phyloP scores from a whole-genome alignment of 2,113 vertebrate species.

The Pelecanoides urinatrix region DNA sequence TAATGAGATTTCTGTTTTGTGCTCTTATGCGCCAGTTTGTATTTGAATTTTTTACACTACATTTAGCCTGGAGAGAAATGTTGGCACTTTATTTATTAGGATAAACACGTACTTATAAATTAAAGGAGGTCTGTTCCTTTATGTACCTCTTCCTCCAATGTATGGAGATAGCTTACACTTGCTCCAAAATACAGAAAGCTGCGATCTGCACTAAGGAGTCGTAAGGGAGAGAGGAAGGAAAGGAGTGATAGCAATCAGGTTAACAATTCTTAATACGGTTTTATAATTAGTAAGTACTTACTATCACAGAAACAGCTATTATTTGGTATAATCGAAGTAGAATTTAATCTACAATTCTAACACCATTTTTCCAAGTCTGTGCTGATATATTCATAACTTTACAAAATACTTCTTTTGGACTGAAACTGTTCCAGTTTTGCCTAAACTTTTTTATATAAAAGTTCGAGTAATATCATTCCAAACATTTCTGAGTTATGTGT shows the following conservation, averaged over 20 bases:
- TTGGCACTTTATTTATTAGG: not conserved
- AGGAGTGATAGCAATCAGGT: not conserved
- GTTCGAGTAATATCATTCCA: not conserved
- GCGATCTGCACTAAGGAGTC: not conserved
- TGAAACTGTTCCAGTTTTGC: not conserved
- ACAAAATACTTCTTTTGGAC: not conserved
- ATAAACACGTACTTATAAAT: not conserved
- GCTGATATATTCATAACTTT: not conserved
- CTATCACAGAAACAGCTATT: not conserved
- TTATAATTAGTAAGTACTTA: not conserved
- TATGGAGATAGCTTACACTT: not conserved
- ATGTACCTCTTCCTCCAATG: not conserved
- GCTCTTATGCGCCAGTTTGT: not conserved
- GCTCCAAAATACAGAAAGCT: not conserved
- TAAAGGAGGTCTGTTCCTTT: not conserved
- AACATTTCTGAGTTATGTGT: not conserved
- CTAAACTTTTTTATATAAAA: not conserved
- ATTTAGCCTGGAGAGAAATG: not conserved
- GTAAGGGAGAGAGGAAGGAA: not conserved
- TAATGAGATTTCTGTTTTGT: not conserved
- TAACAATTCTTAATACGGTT: not conserved
- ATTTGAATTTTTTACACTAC: not conserved
- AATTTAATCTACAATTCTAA: not conserved
- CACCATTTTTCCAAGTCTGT: not conserved
- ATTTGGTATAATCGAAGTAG: not conserved